Base-by-base conservation (phyloP, 2,113 vertebrate genomes). In the Dolichallabes microphthalmus region DNA sequence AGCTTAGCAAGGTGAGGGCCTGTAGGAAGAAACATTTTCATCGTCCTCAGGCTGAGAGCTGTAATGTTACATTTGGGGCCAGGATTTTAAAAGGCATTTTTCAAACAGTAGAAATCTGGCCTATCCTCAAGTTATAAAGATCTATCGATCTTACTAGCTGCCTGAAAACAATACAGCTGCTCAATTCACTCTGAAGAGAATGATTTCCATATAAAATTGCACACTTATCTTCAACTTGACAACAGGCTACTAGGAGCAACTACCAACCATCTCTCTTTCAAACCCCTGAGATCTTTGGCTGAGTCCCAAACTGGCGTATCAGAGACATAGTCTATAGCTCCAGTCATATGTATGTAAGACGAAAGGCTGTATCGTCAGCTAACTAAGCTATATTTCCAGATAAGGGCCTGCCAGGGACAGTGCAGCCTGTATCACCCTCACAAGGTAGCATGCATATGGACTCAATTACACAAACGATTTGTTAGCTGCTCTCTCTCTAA, bases 111-210 rank as follows among this genome's bases (percentile, higher is more conserved):
- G 80, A 82, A 53, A 73, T 63, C 58, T 50, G 82, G 35, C 71
- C 58, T 61, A 53, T 39, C 25, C 69, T 61, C 57, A 75, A 45
- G 45, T 75, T 61, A 35, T 17, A 61, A 75, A 50, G 69, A 75
- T 83, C 75, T 83, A 83, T 83, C 60, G 53, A 73, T 83, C 53
- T 58, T 71, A 58, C 81, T 71, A 60, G 68, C 53, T 71, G 35
- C 57, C 82, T 61, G 25, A 83, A 75, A 83, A 11, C 32, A 83
- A 73, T 19, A 19, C 19, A 45, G 53, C 20, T 17, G 22, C 12
- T 69, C 68, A 8, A 50, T 74, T 39, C 11, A 15, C 35, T n/a
- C 55, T 39, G 68, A 69, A 58, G 53, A 73, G 22, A 74, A 83
- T 83, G 45, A 83, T 25, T 60, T 32, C 45, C 80, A 74, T 45